Evolutionary conservation across 2,797 vertebrate species (phyloP).

Genomic region (Loris lydekkerianus): DNA sequence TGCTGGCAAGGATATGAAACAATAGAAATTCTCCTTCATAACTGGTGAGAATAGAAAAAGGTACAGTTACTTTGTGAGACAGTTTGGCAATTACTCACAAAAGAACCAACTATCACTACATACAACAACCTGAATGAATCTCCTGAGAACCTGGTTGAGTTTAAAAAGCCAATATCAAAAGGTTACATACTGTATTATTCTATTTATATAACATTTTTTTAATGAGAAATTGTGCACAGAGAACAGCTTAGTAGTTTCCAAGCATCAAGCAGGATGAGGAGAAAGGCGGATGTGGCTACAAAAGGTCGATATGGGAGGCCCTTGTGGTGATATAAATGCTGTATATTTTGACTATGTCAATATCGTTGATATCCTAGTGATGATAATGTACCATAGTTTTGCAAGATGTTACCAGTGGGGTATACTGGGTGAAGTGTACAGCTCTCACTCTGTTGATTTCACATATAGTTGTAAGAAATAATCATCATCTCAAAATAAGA

Average conservation of each 20-base stretch:
- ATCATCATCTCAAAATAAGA: constrained; percentile 29
- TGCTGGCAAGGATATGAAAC: background rate
- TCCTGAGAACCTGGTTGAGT: constrained; percentile 9
- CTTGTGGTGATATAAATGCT: background rate
- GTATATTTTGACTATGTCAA: background rate
- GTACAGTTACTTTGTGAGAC: background rate
- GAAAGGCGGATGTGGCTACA: background rate
- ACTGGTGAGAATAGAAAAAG: background rate
- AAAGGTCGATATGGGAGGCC: background rate
- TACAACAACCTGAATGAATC: background rate
- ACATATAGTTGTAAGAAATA: background rate
- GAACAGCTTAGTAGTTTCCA: background rate
- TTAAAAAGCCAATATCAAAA: constrained; percentile 6
- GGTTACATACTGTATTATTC: background rate
- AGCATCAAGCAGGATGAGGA: background rate
- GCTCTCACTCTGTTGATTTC: background rate
- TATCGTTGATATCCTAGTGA: background rate
- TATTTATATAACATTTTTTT: constrained; percentile 11
- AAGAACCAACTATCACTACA: background rate
- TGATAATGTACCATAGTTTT: background rate
- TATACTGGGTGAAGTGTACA: background rate
- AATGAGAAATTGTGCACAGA: background rate
- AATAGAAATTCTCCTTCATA: background rate
- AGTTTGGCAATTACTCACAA: constrained; percentile 5
- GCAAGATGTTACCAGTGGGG: background rate